phyloP scores from a whole-genome alignment of 1,140 invertebrate genomes.

The Alviniconcha marisindica region DNA sequence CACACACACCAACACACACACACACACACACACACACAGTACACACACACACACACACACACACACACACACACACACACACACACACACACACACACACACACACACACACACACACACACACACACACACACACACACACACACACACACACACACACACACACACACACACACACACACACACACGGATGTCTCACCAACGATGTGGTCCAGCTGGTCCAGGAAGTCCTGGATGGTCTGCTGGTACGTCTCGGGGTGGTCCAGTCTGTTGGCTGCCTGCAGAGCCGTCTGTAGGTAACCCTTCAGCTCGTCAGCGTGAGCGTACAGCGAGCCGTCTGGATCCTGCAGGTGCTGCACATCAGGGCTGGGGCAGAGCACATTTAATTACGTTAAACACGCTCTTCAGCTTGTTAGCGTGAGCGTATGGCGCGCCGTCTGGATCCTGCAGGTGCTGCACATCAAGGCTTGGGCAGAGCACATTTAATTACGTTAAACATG shows the following conservation, averaged over 20 bases:
- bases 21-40: neutral
- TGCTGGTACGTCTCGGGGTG: conserved; percentile 15
- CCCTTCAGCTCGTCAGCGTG: conserved; percentile 6
- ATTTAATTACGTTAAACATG: too few relatives aligned
- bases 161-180: neutral
- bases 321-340: neutral
- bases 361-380: too few relatives aligned
- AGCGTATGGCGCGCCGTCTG: neutral
- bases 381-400: too few relatives aligned
- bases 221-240: neutral
- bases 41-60: too few relatives aligned
- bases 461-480: too few relatives aligned
- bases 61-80: too few relatives aligned
- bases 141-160: neutral
- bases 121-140: neutral
- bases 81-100: neutral
- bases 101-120: neutral
- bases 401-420: too few relatives aligned
- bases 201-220: neutral
- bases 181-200: neutral
- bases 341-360: too few relatives aligned
- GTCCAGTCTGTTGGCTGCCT: neutral
- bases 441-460: too few relatives aligned
- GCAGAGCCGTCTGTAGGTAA: neutral
- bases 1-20: neutral